A percentile compares a stretch with the other conserved stretches of the same genome.
Evolutionary conservation across 2,113 vertebrate genomes (phyloP).

Genomic region (Promerops cafer): DNA sequence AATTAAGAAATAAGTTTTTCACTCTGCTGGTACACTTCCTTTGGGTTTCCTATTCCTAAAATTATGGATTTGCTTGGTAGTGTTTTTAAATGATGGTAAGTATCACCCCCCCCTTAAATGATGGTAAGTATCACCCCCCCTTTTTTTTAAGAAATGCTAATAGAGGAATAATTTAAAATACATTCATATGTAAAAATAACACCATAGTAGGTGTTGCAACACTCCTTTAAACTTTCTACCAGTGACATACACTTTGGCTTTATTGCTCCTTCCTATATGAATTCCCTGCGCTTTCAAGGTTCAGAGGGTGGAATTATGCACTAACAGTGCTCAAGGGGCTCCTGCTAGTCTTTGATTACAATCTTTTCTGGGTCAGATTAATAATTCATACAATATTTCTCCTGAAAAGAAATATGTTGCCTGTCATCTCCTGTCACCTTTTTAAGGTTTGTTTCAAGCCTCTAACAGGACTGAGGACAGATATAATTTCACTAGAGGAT

Average conservation of each 20-base stretch:
- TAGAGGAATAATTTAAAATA: not conserved
- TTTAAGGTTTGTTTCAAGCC: not conserved
- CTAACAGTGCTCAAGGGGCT: slow-evolving; percentile 24
- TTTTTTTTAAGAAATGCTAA: not conserved
- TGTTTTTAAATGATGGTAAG: not conserved
- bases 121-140: not conserved
- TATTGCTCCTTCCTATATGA: not conserved
- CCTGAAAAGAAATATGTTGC: slow-evolving; percentile 7
- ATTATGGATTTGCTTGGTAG: not conserved
- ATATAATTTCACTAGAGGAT: not conserved
- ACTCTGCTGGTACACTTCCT: not conserved
- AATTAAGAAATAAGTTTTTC: not conserved
- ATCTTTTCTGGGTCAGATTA: slow-evolving; percentile 68
- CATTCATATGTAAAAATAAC: not conserved
- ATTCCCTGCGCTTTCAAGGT: not conserved
- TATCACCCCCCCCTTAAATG: not conserved
- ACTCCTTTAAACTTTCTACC: not conserved
- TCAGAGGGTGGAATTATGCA: slow-evolving; percentile 39
- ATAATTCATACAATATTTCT: slow-evolving; percentile 59
- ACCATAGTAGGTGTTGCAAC: not conserved
- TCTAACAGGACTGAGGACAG: not conserved
- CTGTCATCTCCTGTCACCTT: slow-evolving; percentile 27
- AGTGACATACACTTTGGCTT: not conserved
- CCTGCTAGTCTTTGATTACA: slow-evolving; percentile 44
- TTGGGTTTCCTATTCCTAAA: not conserved